Evolutionary conservation across 1,140 invertebrate genomes (phyloP), one percentile per base, ranked within the genome.

Genomic region (Drosophila burlai): DNA sequence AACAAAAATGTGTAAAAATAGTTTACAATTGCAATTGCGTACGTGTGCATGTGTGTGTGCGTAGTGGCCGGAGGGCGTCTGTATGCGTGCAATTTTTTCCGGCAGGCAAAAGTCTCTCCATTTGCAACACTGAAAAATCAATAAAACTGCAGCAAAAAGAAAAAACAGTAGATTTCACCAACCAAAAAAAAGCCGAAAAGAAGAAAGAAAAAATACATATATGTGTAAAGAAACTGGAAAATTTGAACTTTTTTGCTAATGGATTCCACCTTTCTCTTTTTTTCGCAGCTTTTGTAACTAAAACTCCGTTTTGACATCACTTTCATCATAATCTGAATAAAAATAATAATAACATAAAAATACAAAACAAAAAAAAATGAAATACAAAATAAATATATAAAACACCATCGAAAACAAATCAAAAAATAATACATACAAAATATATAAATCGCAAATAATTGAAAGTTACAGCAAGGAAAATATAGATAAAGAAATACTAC

Each of bases 221-320:
- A 45, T 24, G 13, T 21, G 10, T 26, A 26, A 38, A 3, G n/a
- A 29, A 52, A 16, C 29, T 13, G 29, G 49, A 52, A 52, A 40
- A 52, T n/a, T 55, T 4, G 31, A 13, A n/a, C 21, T 29, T 21
- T 47, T 63, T 63, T 9, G 34, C 52, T 79, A 79, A 79, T 66
- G 54, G 36, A 57, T 77, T 67, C 21, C 49, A 54, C 59, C 29
- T 71, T 61, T 78, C 26, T 69, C 58, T 66, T 58, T 58, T 55
- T 63, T 42, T 9, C 34, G 90, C 95, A 96, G 96, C 95, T 96
- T 96, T 96, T 96, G 95, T 96, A 96, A 95, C 94, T 96, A 95
- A 96, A 95, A 95, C 95, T 95, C 94, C 90, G 91, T 92, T 92
- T 93, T 92, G 91, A 93, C 91, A 93, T 92, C 91, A 93, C 91